A percentile compares a stretch with the other conserved stretches of the same genome.
phyloP scores from a whole-genome alignment of 2,888 invertebrate genomes.

The Blastobasis lacticolella region DNA sequence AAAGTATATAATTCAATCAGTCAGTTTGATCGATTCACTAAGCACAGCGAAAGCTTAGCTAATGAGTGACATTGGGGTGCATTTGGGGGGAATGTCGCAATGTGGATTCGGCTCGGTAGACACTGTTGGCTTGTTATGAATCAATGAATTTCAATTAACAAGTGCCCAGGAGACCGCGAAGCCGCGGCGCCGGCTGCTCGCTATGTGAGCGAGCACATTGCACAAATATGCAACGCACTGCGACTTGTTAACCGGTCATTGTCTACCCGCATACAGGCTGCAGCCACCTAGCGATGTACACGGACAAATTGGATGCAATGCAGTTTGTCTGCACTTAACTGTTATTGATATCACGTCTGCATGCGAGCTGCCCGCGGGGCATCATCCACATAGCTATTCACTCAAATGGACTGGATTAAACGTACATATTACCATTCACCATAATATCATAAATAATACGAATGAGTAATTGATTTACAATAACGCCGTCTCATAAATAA shows the following conservation, averaged over 20 bases:
- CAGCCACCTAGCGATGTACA: conserved; percentile 14
- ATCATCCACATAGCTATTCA: too few relatives aligned
- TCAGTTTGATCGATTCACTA: too few relatives aligned
- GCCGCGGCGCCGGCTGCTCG: neutral
- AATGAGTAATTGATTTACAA: too few relatives aligned
- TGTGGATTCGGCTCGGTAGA: neutral
- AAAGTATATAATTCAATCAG: too few relatives aligned
- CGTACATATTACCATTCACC: too few relatives aligned
- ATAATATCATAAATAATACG: too few relatives aligned
- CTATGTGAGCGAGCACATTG: conserved; percentile 25
- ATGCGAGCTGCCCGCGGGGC: too few relatives aligned
- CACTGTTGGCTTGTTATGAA: conserved; percentile 16
- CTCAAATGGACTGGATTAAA: too few relatives aligned
- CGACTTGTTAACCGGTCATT: conserved; percentile 38
- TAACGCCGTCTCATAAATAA: too few relatives aligned
- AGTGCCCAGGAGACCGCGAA: conserved; percentile 25
- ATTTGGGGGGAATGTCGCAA: neutral
- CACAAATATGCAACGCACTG: conserved; percentile 32
- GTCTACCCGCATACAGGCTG: conserved; percentile 33
- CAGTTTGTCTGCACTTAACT: conserved; percentile 12
- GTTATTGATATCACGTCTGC: too few relatives aligned
- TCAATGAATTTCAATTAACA: conserved; percentile 42
- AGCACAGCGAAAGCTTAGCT: neutral
- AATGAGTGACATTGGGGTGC: neutral
- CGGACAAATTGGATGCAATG: conserved; percentile 24